These are phyloP conservation scores for Chiloscyllium punctatum DNA, from an alignment of 2,797 vertebrate species.

Conservation along the genomic window DNA sequence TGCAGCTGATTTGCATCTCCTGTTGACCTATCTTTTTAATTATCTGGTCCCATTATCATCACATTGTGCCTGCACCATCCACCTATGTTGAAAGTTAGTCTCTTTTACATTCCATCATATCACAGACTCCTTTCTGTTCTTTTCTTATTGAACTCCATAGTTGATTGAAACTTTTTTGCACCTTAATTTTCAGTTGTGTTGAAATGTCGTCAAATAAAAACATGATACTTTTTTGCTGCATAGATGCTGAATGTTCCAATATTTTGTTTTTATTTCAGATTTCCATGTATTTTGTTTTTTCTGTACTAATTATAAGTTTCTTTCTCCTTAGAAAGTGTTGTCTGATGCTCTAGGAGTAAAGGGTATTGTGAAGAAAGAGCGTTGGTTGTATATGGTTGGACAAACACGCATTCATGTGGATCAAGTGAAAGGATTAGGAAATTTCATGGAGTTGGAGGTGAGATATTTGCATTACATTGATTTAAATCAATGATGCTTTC, in stretches of 20 bases:
- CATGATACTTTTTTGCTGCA: neutral
- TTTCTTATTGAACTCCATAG: neutral
- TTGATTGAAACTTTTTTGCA: neutral
- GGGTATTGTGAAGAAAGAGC: slow-evolving; percentile 67
- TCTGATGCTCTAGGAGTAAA: slow-evolving; percentile 63
- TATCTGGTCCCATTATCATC: neutral
- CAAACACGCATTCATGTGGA: slow-evolving; percentile 70
- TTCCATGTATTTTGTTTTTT: neutral
- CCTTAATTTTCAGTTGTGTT: neutral
- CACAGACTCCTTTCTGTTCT: neutral
- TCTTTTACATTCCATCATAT: neutral
- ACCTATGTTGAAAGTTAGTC: neutral
- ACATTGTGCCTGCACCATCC: neutral
- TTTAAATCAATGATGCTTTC: neutral
- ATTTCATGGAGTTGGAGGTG: slow-evolving; percentile 79
- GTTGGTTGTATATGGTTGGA: slow-evolving; percentile 66
- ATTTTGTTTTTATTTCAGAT: neutral
- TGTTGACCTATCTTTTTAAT: too few species aligned
- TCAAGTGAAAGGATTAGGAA: slow-evolving; percentile 59
- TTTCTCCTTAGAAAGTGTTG: slow-evolving; percentile 55
- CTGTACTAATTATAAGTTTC: neutral
- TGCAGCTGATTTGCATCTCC: too few species aligned
- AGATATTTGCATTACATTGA: neutral
- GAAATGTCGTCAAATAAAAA: neutral
- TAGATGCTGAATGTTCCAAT: neutral